Percentiles rank a stretch among this genome's conserved stretches.
Conservation (phyloP, 1,140 invertebrate genomes). For the Formica exsecta region DNA sequence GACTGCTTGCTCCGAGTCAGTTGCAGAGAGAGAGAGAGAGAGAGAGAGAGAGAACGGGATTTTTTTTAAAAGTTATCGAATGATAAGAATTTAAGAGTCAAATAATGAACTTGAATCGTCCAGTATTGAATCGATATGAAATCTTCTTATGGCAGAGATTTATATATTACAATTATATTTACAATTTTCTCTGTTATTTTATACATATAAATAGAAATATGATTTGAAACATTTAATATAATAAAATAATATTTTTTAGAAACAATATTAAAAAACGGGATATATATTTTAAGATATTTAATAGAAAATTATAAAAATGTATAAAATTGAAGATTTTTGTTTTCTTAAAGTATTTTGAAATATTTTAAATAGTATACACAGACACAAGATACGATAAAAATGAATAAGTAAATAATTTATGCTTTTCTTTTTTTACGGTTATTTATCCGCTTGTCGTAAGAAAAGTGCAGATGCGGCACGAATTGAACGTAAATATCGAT, state of each 20-base stretch:
- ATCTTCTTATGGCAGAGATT: not conserved
- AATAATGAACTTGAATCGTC: not conserved
- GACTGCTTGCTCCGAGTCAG: conserved; percentile 63
- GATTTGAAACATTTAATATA: not conserved
- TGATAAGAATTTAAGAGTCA: not conserved
- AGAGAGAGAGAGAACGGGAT: not conserved
- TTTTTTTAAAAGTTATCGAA: not conserved
- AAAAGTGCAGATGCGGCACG: not conserved
- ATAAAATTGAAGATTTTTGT: not conserved
- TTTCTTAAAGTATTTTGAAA: not conserved
- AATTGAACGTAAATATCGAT: not conserved
- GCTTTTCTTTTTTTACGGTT: not conserved
- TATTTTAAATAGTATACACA: not conserved
- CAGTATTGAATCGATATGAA: not conserved
- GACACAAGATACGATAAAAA: not conserved
- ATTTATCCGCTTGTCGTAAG: no score
- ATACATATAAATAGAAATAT: not conserved
- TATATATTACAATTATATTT: not conserved
- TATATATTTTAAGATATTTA: conserved; percentile 11
- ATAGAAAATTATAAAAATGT: not conserved
- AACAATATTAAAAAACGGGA: not conserved
- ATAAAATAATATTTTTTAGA: no score
- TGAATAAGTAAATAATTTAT: not conserved
- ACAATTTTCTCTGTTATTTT: not conserved
- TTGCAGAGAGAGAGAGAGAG: conserved; percentile 38